phyloP scores from a whole-genome alignment of 2,113 vertebrate genomes.

The Erinaceus europaeus region DNA sequence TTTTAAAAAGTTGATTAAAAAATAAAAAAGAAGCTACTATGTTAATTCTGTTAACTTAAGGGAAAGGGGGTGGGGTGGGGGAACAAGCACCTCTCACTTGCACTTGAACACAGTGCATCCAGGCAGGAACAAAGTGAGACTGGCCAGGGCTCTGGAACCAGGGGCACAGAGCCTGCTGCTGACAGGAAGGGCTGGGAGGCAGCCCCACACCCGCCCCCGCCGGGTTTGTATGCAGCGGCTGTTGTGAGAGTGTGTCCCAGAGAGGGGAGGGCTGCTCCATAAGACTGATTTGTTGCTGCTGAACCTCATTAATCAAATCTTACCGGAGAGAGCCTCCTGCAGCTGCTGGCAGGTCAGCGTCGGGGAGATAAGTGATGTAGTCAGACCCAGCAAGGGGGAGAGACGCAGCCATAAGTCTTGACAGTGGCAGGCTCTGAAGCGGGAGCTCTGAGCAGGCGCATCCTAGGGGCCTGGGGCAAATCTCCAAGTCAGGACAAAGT shows the following conservation, averaged over 20 bases:
- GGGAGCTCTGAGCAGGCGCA: not conserved
- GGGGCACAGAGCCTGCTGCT: not conserved
- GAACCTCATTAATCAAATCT: slow-evolving; percentile 74
- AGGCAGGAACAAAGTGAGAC: not conserved
- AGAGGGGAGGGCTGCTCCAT: slow-evolving; percentile 56
- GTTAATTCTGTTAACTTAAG: not conserved
- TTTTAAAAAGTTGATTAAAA: no score
- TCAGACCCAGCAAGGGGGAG: slow-evolving; percentile 70
- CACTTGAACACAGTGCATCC: not conserved
- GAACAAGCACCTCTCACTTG: not conserved
- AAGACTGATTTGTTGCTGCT: slow-evolving; percentile 75
- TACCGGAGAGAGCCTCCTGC: slow-evolving; percentile 59
- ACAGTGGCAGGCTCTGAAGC: slow-evolving; percentile 61
- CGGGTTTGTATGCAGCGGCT: slow-evolving; percentile 57
- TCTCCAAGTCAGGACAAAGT: slow-evolving; percentile 33
- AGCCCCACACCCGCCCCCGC: slow-evolving; percentile 33
- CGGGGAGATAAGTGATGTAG: slow-evolving; percentile 68
- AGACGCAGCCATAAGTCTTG: slow-evolving; percentile 68
- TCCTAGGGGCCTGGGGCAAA: slow-evolving; percentile 38
- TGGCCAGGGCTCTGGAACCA: not conserved
- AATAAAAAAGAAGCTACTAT: no score
- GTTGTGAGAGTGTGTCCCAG: slow-evolving; percentile 21
- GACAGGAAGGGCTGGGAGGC: slow-evolving; percentile 21
- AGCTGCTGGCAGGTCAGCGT: slow-evolving; percentile 73
- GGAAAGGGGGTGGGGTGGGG: not conserved